Base-by-base conservation (phyloP, 2,888 invertebrate genomes). In the Phytoseiulus persimilis region DNA sequence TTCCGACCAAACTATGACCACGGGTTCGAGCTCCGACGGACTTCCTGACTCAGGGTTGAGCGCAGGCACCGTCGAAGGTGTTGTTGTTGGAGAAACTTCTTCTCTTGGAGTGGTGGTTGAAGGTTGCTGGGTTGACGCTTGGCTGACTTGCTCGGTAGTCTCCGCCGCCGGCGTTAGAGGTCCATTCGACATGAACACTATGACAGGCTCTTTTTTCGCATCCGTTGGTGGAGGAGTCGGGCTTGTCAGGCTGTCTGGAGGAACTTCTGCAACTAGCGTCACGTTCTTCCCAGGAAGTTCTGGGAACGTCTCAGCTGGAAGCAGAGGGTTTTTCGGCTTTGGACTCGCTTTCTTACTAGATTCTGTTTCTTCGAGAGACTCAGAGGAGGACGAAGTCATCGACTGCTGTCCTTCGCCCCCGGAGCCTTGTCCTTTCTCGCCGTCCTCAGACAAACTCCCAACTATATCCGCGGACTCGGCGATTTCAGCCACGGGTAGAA, bases 161-260 rank as follows among this genome's bases (percentile, higher is more conserved):
- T 28, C 18, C 65, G 65, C 18, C 65, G 65, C 11, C 65, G 1
- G 65, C 9, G 6, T 45, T 0, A 87, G 33, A 33, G 87, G 87
- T n/a, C 32, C 87, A 32, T 87, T 87, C n/a, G 87, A 87, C 87
- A 87, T 87, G 32, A 32, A 87, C 39, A 87, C 87, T 33, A 87
- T 33, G 6, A 87, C 32, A 33, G 32, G n/a, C 31, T n/a, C 31
- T 87, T 33, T 45, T 18, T 33, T 87, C 33, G 2, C 32, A 6
- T 32, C 45, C 23, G 11, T 6, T 9, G 32, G 0, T 32, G 87
- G 39, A 23, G 39, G 87, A 5, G 87, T n/a, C 33, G 87, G 6
- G 39, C 6, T 33, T 33, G 87, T 87, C n/a, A 39, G 23, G 6
- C 39, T 87, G 11, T n/a, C 45, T 6, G 87, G 3, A 14, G 87